phyloP scores from a whole-genome alignment of 2,888 invertebrate genomes.

The Matsumyia berberina region DNA sequence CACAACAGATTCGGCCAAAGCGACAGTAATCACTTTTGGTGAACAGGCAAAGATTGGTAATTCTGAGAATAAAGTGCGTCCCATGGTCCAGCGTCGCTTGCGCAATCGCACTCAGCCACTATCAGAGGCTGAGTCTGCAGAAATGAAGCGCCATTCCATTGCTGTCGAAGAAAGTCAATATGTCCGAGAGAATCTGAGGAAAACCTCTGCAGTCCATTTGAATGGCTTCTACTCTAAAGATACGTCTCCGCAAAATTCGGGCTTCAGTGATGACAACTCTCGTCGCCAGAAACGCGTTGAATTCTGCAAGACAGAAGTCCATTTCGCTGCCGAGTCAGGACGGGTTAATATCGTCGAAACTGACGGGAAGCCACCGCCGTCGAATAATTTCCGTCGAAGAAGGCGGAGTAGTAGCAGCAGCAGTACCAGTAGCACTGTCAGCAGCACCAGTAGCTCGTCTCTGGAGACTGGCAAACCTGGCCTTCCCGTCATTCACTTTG shows the following conservation, averaged over 20 bases:
- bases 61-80: conserved; percentile 52
- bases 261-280: conserved; percentile 77
- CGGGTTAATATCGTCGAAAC: conserved; percentile 94
- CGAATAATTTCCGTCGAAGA: conserved; percentile 90
- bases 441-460: conserved; percentile 73
- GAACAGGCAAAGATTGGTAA: conserved; percentile 67
- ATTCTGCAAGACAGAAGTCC: conserved; percentile 95
- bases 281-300: conserved; percentile 89
- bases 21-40: conserved; percentile 83
- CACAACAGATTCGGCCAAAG: conserved; percentile 78
- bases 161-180: conserved; percentile 86
- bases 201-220: conserved; percentile 82
- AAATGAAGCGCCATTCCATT: conserved; percentile 86
- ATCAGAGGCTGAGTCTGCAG: conserved; percentile 73
- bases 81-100: conserved; percentile 75
- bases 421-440: conserved; percentile 70
- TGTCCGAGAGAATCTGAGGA: conserved; percentile 82
- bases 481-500: conserved; percentile 88
- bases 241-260: conserved; percentile 56
- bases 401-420: conserved; percentile 86
- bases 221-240: conserved; percentile 79
- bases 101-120: conserved; percentile 69
- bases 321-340: conserved; percentile 94
- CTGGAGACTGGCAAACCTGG: conserved; percentile 82
- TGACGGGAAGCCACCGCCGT: conserved; percentile 94